Evolutionary conservation across 2,797 vertebrate genomes (phyloP).

Genomic region (Eidolon dupreanum): DNA sequence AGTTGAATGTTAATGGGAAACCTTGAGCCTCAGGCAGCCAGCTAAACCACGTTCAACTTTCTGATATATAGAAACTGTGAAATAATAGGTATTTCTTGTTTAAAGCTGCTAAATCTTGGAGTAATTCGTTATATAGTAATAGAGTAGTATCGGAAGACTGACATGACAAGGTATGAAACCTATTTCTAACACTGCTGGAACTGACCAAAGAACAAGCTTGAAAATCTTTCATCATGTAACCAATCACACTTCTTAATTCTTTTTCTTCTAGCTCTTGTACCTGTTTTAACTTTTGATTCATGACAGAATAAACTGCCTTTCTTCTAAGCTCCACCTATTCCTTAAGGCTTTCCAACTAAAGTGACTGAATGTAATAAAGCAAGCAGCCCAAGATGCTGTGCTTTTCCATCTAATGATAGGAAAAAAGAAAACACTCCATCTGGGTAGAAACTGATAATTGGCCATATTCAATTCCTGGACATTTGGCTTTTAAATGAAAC

Average conservation of each 20-base stretch:
- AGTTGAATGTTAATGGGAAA: background rate
- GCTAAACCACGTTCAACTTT: background rate
- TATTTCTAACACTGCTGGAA: background rate
- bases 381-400: conserved; percentile 36
- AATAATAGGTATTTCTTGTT: conserved; percentile 28
- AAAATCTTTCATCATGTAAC: background rate
- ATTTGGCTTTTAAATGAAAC: conserved; percentile 73
- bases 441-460: conserved; percentile 71
- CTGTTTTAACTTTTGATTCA: conserved; percentile 28
- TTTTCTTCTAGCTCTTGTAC: background rate
- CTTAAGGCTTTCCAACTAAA: conserved; percentile 46
- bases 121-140: background rate
- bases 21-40: background rate
- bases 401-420: conserved; percentile 54
- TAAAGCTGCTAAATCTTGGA: conserved; percentile 19
- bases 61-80: background rate
- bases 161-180: background rate
- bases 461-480: conserved; percentile 58
- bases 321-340: conserved; percentile 20
- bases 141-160: background rate
- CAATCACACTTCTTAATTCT: background rate
- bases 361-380: conserved; percentile 21
- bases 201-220: background rate
- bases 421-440: conserved; percentile 61
- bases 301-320: background rate